Evolutionary conservation across 1,140 invertebrate genomes (phyloP).

Genomic region (Acromyrmex echinatior): DNA sequence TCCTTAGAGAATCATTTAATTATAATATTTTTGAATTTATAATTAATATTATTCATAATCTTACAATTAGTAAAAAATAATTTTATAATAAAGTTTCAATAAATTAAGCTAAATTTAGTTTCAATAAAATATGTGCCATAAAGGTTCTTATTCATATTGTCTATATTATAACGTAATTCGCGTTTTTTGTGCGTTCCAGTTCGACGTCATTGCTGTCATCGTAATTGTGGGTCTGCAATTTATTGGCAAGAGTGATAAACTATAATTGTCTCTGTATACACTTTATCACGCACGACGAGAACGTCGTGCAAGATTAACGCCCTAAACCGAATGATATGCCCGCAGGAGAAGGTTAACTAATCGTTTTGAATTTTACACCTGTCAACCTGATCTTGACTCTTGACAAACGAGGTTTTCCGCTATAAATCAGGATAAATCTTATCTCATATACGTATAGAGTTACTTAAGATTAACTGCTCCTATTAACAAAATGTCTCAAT

Average conservation of each 20-base stretch:
- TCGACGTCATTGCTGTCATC: slow-evolving; percentile 29
- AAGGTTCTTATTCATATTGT: not conserved
- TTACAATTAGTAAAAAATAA: not conserved
- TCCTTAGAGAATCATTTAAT: not conserved
- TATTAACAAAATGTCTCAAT: slow-evolving; percentile 42
- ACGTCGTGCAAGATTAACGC: slow-evolving; percentile 37
- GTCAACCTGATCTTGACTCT: slow-evolving; percentile 24
- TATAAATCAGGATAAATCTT: slow-evolving; percentile 35
- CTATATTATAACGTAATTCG: slow-evolving; percentile 11
- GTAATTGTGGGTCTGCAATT: slow-evolving; percentile 47
- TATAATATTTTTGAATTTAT: not conserved
- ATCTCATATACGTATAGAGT: not conserved
- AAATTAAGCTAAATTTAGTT: not conserved
- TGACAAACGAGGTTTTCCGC: slow-evolving; percentile 39
- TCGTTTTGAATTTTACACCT: slow-evolving; percentile 44
- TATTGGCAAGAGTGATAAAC: slow-evolving; percentile 38
- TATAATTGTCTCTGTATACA: slow-evolving; percentile 54
- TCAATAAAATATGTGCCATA: not conserved
- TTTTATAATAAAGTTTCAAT: not conserved
- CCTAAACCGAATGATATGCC: not conserved
- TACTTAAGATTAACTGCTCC: not conserved
- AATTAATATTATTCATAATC: slow-evolving; percentile 2
- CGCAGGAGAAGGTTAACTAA: slow-evolving; percentile 30
- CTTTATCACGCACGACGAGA: slow-evolving; percentile 26
- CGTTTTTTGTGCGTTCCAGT: slow-evolving; percentile 28